phyloP scores from a whole-genome alignment of 2,888 invertebrate genomes.

The Ctena decussata region DNA sequence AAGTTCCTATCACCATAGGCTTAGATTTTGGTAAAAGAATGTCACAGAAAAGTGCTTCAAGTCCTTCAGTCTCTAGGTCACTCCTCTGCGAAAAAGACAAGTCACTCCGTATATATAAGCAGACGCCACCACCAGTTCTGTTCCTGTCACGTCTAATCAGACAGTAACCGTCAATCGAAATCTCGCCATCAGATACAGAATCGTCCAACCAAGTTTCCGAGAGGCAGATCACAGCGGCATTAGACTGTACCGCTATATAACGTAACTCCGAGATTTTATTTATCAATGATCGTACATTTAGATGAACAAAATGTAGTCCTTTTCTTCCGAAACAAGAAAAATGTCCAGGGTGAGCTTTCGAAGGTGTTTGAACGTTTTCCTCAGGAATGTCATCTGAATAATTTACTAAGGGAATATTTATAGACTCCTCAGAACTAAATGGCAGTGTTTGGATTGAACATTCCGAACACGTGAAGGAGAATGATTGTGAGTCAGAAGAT shows the following conservation, averaged over 20 bases:
- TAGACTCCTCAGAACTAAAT: background rate
- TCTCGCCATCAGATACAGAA: too few species aligned
- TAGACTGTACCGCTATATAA: background rate
- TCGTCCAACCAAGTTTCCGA: too few species aligned
- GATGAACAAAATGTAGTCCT: constrained; percentile 1
- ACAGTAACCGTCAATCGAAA: too few species aligned
- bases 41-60: too few species aligned
- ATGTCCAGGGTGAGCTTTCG: background rate
- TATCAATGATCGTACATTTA: background rate
- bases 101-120: too few species aligned
- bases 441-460: background rate
- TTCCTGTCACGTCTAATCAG: too few species aligned
- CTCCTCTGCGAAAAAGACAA: too few species aligned
- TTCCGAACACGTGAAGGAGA: background rate
- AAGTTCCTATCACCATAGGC: constrained; percentile 22
- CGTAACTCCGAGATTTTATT: background rate
- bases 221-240: too few species aligned
- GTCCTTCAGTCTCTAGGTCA: too few species aligned
- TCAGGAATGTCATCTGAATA: background rate
- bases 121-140: too few species aligned
- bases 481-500: background rate
- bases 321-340: background rate
- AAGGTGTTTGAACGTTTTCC: background rate
- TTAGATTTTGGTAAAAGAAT: too few species aligned
- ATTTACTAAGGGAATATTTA: too few species aligned